Evolutionary conservation across 2,797 vertebrate species (phyloP), one percentile per base, ranked within the genome.

Genomic region (Telmatherina bonti): DNA sequence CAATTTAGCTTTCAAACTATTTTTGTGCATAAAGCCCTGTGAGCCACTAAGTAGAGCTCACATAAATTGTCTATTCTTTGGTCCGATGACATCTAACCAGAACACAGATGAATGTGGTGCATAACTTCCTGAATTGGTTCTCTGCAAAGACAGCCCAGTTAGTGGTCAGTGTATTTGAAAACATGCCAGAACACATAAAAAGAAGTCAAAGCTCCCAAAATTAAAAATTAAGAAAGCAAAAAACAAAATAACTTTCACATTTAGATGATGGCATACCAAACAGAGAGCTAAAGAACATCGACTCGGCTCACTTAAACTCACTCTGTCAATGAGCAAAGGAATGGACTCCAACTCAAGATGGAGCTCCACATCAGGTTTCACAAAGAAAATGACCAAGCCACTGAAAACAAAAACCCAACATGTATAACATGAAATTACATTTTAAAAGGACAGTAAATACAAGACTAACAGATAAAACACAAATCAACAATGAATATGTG

Each of bases 371-470:
- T 97, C 94, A 0, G 92, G 93, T 93, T 94, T 97, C 90, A 98
- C 93, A 88, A 96, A 96, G 91, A 97, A 92, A 89, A 97, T 96
- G 79, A 96, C 93, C 80, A 97, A 79, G 22, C 94, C 93, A 78
- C 97, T 98, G 88, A 20, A 12, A 59, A 82, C 80, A 2, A 59
- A 75, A 74, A 38, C 43, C 11, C 75, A 35, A 53, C 10, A 31
- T 18, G 1, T n/a, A 5, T n/a, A 16, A 41, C 56, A 2, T 35
- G 70, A 55, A 27, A 33, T 0, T 16, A 11, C 9, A 20, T 10
- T 4, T 36, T 18, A 7, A 53, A 31, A 55, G 26, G 18, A 11
- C 11, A 33, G 3, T 0, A 55, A 31, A 30, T 5, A 27, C 4
- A 27, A n/a, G 5, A 0, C 12, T 45, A 10, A 16, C 9, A 11